Evolutionary conservation across 2,888 invertebrate genomes (phyloP), one percentile per base, ranked within the genome.

Genomic region (Caenorhabditis sp.): DNA sequence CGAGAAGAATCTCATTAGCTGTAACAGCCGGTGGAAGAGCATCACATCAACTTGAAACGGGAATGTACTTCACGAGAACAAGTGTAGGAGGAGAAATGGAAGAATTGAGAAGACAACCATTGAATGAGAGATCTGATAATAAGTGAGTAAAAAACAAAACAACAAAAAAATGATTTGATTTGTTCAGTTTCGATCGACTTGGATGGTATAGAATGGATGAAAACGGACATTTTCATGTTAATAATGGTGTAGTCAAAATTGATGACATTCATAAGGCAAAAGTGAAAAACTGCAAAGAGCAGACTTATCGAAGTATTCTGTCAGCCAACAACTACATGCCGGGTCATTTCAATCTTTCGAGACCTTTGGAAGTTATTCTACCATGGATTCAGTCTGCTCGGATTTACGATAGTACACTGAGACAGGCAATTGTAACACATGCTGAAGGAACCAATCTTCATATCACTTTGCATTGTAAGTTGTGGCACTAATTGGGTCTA

Each of bases 141-240:
- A 87, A 84, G 86, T 86, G 54, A 62, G 81, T 66, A 12, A 6
- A 19, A 12, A 53, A 21, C 17, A 23, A 53, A 53, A 53, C 21
- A 21, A 21, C 24, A 21, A n/a, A 53, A 8, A 53, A 6, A 53
- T n/a, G 19, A 14, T 53, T 23, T 53, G 21, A 6, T 26, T 61
- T 37, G 63, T 84, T 69, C 55, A 86, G 86, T 64, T 84, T 85
- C 62, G 82, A 86, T 54, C 83, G 85, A 23, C 79, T 86, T 58
- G 86, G 86, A 10, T 87, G 87, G 87, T 88, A 85, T 64, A 74
- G 86, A 50, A 64, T 81, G 62, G 76, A 81, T 31, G 79, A 77
- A 43, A 61, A 65, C 37, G 82, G 82, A 2, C 64, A 70, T 27
- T 84, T 84, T 58, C 78, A 81, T 49, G 85, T 87, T 8, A 76